Evolutionary conservation across 2,888 invertebrate genomes (phyloP).

Genomic region (Sisyra terminalis): DNA sequence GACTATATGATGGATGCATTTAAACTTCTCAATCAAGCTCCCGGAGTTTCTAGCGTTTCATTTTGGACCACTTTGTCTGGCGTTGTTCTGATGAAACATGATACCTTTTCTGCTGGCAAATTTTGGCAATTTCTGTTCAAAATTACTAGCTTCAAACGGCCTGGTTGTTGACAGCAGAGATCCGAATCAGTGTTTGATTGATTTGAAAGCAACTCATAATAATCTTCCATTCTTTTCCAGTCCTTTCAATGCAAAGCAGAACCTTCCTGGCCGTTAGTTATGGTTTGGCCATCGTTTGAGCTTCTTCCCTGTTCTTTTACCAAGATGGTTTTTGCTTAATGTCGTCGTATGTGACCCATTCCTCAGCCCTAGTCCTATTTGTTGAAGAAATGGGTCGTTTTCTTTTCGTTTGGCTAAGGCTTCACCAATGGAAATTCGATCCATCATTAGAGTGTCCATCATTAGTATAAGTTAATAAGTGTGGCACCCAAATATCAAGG

Average conservation of each 20-base stretch:
- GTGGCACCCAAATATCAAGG: constrained; percentile 2
- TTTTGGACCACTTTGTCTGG: no score
- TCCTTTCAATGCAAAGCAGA: constrained; percentile 15
- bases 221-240: constrained; percentile 12
- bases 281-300: constrained; percentile 13
- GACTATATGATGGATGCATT: no score
- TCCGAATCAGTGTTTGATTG: constrained; percentile 12
- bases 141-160: constrained; percentile 11
- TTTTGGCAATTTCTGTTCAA: constrained; percentile 9
- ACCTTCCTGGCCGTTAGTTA: constrained; percentile 12
- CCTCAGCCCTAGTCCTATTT: constrained; percentile 11
- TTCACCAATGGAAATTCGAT: not conserved
- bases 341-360: constrained; percentile 9
- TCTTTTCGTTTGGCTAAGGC: not conserved
- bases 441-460: no score
- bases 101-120: no score
- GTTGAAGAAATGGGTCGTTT: not conserved
- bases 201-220: constrained; percentile 12
- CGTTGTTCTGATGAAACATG: no score
- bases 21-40: no score
- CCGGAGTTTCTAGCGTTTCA: no score
- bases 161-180: constrained; percentile 14
- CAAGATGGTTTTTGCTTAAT: constrained; percentile 13
- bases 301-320: constrained; percentile 12
- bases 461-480: not conserved